phyloP scores from a whole-genome alignment of 2,113 vertebrate genomes.

The Paraplagusia blochii region DNA sequence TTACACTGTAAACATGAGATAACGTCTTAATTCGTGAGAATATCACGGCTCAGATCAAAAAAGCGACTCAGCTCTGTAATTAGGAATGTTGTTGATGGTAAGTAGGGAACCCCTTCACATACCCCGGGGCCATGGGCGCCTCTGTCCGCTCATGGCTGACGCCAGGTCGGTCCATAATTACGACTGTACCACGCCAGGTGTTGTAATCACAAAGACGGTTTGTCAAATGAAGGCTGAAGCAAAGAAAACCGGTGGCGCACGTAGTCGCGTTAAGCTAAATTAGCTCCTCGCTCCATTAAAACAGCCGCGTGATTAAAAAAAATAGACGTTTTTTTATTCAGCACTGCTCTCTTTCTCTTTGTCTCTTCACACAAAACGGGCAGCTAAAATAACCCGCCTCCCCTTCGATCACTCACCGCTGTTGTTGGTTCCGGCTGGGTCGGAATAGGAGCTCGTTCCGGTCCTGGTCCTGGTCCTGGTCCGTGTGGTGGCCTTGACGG shows the following conservation, averaged over 20 bases:
- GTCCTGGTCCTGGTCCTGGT: not conserved
- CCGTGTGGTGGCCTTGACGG: not conserved
- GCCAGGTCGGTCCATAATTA: not conserved
- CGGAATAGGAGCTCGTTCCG: not conserved
- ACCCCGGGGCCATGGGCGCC: too few species aligned
- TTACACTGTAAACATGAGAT: too few species aligned
- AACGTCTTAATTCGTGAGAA: too few species aligned
- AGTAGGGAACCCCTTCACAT: too few species aligned
- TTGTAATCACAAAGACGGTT: not conserved
- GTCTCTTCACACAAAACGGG: not conserved
- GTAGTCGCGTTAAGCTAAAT: not conserved
- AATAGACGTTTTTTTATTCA: too few species aligned
- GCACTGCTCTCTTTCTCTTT: not conserved
- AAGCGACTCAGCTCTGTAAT: too few species aligned
- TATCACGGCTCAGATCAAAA: too few species aligned
- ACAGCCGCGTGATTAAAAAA: too few species aligned
- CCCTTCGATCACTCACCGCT: constrained; percentile 34
- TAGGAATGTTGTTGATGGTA: too few species aligned
- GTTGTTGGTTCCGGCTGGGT: not conserved
- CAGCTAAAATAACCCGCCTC: not conserved
- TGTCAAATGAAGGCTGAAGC: not conserved
- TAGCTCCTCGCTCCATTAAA: too few species aligned
- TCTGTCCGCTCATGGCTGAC: not conserved
- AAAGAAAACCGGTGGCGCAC: not conserved
- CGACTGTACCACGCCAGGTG: not conserved